Evolutionary conservation across 2,797 vertebrate species (phyloP), one percentile per base, ranked within the genome.

Genomic region (Coilia nasus): DNA sequence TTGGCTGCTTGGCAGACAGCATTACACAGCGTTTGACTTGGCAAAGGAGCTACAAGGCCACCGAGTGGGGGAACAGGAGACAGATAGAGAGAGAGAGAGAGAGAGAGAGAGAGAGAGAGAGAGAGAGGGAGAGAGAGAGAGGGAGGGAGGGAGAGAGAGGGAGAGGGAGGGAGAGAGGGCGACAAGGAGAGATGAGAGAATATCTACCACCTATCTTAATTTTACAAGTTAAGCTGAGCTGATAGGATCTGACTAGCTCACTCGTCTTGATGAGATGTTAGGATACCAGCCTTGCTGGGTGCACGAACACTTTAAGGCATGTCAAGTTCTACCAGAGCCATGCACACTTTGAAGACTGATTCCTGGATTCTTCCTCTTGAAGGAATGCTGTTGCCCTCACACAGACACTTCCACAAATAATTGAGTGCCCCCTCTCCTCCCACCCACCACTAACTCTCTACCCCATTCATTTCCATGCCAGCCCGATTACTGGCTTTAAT

Each of bases 401-500:
- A 60, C 83, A 88, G 88, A 92, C 88, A 87, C 86, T 80, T 75
- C 91, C 85, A 88, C 60, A n/a, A 85, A 89, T 92, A 88, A 93
- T 91, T 83, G 81, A 87, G 86, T 92, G 85, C 88, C 91, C 88
- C 90, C 86, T 85, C 88, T 83, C 7, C 78, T 59, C 83, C 83
- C 62, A 31, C 71, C 83, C 88, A 84, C 19, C 41, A 60, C 85
- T 84, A 67, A 35, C 80, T 59, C 82, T 86, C 86, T 86, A 84
- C 6, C 84, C 84, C 86, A 85, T 86, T 87, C 78, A 83, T 71
- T 81, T 60, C 86, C 84, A 89, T 88, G 88, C 64, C 85, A 89
- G 92, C 90, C 83, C 83, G 88, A 94, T 93, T 93, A 92, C 90
- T 92, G 91, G 91, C 93, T 93, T 93, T 93, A 93, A 93, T 95